Conservation (phyloP, 2,113 vertebrate genomes). For the Dipodomys merriami region DNA sequence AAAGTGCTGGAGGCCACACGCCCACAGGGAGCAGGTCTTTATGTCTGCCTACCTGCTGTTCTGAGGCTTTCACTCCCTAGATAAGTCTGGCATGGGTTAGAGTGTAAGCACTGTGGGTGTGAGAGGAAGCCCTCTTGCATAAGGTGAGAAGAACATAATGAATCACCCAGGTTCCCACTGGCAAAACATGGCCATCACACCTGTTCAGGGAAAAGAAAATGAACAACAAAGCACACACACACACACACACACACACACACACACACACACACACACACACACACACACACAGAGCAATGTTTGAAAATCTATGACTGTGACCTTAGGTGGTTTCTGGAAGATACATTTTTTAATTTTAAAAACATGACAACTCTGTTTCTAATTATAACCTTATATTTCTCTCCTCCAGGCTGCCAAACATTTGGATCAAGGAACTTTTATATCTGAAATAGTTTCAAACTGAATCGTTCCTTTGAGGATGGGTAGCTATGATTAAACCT, state of each 20-base stretch:
- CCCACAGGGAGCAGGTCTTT: background rate
- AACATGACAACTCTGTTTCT: constrained; percentile 41
- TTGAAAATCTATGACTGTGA: background rate
- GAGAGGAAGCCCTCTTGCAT: constrained; percentile 55
- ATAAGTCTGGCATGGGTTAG: background rate
- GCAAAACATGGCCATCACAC: constrained; percentile 69
- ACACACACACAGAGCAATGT: no score
- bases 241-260: background rate
- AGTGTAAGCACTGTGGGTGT: background rate
- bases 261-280: no score
- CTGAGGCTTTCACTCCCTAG: background rate
- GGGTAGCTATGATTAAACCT: constrained; percentile 70
- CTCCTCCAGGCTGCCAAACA: constrained; percentile 59
- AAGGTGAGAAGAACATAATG: constrained; percentile 80
- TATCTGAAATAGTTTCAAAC: constrained; percentile 73
- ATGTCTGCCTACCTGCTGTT: background rate
- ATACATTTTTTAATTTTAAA: constrained; percentile 43
- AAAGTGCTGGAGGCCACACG: background rate
- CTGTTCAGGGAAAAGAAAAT: constrained; percentile 20
- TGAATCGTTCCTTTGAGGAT: constrained; percentile 54
- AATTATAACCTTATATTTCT: constrained; percentile 58
- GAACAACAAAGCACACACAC: constrained; percentile 17
- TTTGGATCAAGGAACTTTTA: constrained; percentile 69
- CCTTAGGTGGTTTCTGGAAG: constrained; percentile 19
- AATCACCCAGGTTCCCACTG: constrained; percentile 70